Conservation (phyloP, 2,113 vertebrate species). For the Otocyon megalotis region DNA sequence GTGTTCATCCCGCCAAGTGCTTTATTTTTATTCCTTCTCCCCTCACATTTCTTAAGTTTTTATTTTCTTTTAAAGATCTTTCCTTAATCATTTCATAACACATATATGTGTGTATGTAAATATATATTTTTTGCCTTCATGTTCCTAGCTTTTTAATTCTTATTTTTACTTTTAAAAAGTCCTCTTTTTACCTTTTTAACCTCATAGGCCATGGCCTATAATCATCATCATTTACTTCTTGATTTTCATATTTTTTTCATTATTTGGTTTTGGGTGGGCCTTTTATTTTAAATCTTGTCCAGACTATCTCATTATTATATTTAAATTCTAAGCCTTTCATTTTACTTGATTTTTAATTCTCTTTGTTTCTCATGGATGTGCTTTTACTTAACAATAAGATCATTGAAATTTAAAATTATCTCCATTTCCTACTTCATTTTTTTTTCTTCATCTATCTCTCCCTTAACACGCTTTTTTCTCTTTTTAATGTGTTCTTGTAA, state of each 20-base stretch:
- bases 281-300: not conserved
- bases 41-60: not conserved
- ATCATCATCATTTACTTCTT: not conserved
- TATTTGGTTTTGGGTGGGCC: not conserved
- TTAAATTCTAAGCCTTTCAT: not conserved
- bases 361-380: not conserved
- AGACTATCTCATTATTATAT: not conserved
- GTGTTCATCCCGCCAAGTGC: too few relatives aligned
- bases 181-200: not conserved
- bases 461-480: not conserved
- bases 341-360: not conserved
- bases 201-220: not conserved
- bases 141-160: not conserved
- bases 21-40: not conserved
- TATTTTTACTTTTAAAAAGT: not conserved
- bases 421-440: not conserved
- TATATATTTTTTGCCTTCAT: not conserved
- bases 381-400: not conserved
- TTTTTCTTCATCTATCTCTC: not conserved
- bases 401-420: not conserved
- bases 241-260: not conserved
- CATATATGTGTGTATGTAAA: not conserved
- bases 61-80: not conserved
- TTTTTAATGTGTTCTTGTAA: not conserved
- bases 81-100: not conserved